A percentile compares a stretch with the other conserved stretches of the same genome.
phyloP scores from a whole-genome alignment of 2,797 vertebrate species.

The Tinamus major region DNA sequence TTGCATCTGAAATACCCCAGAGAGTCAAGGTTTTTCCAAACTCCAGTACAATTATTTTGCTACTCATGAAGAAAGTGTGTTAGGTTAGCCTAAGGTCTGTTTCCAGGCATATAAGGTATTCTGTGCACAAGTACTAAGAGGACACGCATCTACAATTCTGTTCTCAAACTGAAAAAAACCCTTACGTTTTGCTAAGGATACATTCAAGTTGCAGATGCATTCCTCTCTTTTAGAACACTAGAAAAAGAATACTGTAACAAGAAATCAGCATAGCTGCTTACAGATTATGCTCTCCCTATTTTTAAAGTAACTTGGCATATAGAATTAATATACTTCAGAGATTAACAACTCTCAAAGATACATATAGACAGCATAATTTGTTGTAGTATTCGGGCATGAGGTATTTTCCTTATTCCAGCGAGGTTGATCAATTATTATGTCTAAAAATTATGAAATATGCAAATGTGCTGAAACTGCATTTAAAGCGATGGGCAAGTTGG shows the following conservation, averaged over 20 bases:
- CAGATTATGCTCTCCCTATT: accelerated
- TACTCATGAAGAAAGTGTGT: not conserved
- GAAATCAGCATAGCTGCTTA: not conserved
- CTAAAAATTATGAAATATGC: not conserved
- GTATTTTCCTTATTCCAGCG: not conserved
- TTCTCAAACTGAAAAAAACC: not conserved
- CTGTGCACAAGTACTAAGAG: not conserved
- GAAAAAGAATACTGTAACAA: not conserved
- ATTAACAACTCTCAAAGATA: not conserved
- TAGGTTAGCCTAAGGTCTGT: not conserved
- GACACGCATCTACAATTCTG: not conserved
- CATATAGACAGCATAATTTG: not conserved
- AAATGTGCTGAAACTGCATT: not conserved
- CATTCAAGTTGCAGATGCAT: not conserved
- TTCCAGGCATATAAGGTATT: not conserved
- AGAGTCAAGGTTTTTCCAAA: not conserved
- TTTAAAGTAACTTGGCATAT: not conserved
- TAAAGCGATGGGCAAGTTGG: not conserved
- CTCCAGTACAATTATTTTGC: not conserved
- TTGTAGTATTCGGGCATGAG: not conserved
- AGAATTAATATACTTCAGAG: not conserved
- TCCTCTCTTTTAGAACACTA: not conserved
- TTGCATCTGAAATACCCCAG: not conserved
- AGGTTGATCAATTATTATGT: not conserved
- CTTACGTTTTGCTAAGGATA: not conserved